phyloP scores from a whole-genome alignment of 2,888 invertebrate species.

The Leptothorax acervorum region DNA sequence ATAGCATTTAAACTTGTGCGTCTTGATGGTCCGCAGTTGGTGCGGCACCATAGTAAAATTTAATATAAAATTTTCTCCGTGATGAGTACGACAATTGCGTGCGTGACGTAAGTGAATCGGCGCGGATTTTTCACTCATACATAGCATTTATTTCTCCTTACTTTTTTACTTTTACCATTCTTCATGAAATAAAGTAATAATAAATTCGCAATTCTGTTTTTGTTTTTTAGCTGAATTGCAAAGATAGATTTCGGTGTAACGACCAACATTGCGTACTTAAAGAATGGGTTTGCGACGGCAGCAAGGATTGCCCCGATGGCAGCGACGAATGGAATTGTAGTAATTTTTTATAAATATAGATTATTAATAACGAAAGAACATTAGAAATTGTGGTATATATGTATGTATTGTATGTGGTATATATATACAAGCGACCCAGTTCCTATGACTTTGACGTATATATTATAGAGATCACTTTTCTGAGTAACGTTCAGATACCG shows the following conservation, averaged over 20 bases:
- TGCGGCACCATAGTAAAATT: too few relatives aligned
- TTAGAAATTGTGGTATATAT: neutral
- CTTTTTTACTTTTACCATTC: neutral
- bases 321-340: constrained; percentile 91
- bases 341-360: constrained; percentile 77
- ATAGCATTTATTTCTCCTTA: neutral
- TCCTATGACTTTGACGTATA: too few relatives aligned
- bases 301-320: constrained; percentile 89
- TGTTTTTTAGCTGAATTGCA: constrained; percentile 84
- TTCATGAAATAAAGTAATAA: neutral
- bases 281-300: constrained; percentile 88
- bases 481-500: too few relatives aligned
- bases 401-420: neutral
- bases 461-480: too few relatives aligned
- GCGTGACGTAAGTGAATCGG: constrained; percentile 69
- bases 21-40: too few relatives aligned
- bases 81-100: constrained; percentile 84
- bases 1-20: too few relatives aligned
- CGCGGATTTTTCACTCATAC: neutral
- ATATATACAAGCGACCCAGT: too few relatives aligned
- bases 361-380: neutral
- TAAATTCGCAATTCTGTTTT: constrained; percentile 26
- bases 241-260: constrained; percentile 88
- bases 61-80: too few relatives aligned
- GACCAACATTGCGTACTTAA: constrained; percentile 90